phyloP scores from a whole-genome alignment of 2,797 vertebrate genomes.

The Spinus olivaceus region DNA sequence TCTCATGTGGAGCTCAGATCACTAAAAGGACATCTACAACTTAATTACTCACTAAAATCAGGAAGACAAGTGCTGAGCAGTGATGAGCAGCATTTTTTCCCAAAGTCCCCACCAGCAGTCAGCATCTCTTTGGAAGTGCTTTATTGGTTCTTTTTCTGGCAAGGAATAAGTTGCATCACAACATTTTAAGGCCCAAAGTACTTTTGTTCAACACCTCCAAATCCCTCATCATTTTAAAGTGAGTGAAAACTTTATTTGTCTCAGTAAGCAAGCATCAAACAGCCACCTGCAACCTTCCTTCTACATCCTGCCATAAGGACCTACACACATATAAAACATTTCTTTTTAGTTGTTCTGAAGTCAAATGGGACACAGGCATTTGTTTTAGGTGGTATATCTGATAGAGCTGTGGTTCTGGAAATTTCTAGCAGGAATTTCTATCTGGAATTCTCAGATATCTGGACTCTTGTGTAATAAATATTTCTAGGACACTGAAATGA shows the following conservation, averaged over 20 bases:
- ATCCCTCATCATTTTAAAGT: neutral
- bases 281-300: neutral
- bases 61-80: slow-evolving; percentile 4
- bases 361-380: neutral
- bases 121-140: neutral
- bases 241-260: neutral
- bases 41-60: slow-evolving; percentile 17
- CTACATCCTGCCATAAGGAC: neutral
- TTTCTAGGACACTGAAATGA: neutral
- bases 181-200: neutral
- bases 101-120: neutral
- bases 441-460: neutral
- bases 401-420: neutral
- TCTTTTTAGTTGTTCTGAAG: neutral
- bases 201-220: neutral
- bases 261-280: neutral
- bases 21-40: neutral
- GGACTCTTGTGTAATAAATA: neutral
- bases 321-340: neutral
- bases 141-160: neutral
- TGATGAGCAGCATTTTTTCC: neutral
- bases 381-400: neutral
- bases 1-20: neutral
- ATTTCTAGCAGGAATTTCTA: neutral
- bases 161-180: neutral